These are phyloP conservation scores for Pollenia angustigena DNA, from an alignment of 2,888 invertebrate genomes.

Conservation along the genomic window DNA sequence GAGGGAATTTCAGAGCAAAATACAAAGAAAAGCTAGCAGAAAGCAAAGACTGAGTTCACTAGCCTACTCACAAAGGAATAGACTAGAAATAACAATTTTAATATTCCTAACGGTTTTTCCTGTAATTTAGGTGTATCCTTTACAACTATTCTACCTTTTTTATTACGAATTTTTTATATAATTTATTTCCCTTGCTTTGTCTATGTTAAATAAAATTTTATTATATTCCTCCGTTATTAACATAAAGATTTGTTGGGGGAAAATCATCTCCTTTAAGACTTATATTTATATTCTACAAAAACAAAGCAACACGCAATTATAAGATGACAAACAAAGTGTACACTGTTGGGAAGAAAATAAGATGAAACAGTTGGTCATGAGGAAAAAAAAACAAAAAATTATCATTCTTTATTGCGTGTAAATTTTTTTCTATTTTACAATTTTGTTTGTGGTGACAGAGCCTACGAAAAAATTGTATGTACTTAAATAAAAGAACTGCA, in stretches of 20 bases:
- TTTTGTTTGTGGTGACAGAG: background rate
- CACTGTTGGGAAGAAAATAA: background rate
- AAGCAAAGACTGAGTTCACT: background rate
- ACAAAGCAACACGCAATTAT: background rate
- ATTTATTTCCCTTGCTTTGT: background rate
- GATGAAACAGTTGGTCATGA: background rate
- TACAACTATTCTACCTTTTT: background rate
- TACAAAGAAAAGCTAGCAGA: background rate
- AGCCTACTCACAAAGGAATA: background rate
- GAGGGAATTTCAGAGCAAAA: background rate
- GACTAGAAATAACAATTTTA: background rate
- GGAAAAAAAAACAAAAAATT: background rate
- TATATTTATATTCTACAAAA: constrained; percentile 15
- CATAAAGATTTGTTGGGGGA: constrained; percentile 8
- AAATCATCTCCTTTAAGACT: background rate
- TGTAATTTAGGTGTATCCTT: constrained; percentile 6
- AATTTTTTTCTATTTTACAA: background rate
- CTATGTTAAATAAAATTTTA: background rate
- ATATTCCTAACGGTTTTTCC: background rate
- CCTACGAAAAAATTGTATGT: background rate
- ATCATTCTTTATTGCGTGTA: background rate
- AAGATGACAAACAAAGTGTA: background rate
- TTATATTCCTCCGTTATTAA: constrained; percentile 25
- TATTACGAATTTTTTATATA: background rate
- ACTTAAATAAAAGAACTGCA: background rate